Conservation (phyloP, 2,797 vertebrate species). For the Spheniscus humboldti region DNA sequence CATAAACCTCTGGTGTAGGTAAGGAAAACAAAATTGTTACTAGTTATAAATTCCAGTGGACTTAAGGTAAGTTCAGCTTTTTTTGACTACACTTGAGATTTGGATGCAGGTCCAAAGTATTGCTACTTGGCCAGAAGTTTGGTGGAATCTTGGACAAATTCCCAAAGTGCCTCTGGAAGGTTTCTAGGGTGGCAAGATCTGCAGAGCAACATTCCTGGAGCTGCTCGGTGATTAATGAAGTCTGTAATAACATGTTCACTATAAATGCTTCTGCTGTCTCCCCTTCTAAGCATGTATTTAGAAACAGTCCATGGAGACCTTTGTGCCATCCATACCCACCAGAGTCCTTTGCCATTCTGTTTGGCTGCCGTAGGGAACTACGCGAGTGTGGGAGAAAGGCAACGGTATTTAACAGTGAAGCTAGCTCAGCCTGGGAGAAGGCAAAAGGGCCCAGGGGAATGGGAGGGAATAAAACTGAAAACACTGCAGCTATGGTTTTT, state of each 20-base stretch:
- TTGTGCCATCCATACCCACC: background rate
- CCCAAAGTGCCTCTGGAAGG: background rate
- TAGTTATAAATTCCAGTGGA: background rate
- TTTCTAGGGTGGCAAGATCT: background rate
- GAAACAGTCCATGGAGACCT: background rate
- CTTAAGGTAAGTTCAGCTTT: background rate
- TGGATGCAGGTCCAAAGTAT: background rate
- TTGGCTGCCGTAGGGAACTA: background rate
- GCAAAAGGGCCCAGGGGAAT: background rate
- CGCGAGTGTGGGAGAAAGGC: background rate
- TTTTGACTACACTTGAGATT: background rate
- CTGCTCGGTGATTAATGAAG: background rate
- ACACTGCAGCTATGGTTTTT: background rate
- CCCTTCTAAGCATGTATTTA: background rate
- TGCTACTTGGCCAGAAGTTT: background rate
- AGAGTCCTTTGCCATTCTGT: background rate
- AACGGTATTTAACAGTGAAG: background rate
- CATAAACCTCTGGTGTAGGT: background rate
- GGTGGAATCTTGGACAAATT: background rate
- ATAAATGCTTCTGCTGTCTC: background rate
- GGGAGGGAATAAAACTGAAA: background rate
- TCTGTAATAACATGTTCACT: background rate
- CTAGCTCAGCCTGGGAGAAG: background rate
- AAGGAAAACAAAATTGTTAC: background rate
- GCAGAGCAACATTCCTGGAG: slow-evolving; percentile 8